Evolutionary conservation across 2,113 vertebrate species (phyloP), one percentile per base, ranked within the genome.

Genomic region (Notothenia coriiceps): DNA sequence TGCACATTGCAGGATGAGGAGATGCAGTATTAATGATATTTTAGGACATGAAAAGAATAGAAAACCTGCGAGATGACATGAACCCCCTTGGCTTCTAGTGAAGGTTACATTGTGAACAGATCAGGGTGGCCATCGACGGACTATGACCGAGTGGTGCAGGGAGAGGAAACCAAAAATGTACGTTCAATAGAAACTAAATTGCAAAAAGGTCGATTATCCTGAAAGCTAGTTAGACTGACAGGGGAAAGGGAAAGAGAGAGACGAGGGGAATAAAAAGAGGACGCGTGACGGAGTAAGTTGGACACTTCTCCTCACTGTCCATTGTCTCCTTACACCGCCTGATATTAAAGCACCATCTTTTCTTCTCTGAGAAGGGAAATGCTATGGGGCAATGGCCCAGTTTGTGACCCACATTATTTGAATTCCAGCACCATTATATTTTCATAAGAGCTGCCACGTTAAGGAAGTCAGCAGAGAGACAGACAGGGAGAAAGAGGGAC

Each of bases 321-420:
- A 57, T 70, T 85, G 82, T 76, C 75, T 80, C 77, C 83, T 63
- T 70, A 77, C 12, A 44, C 61, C 0, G 80, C 80, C 83, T 85
- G 61, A 86, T 79, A 82, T 83, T 79, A 77, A 86, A 69, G 68
- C 67, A 1, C 60, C 85, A 68, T 79, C 66, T 82, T 78, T 66
- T 80, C 80, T 82, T 74, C 60, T 64, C 51, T 2, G 62, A 74
- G 74, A 75, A 57, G 71, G 76, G 77, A 83, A 85, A 77, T 29
- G 87, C 90, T 83, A 67, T 25, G 66, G 86, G 91, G 88, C 90
- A 84, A 71, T 90, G 90, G 87, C 91, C 91, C 88, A 92, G 87
- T 91, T 93, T 89, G 86, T 90, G 92, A 93, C 90, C 88, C 87
- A 89, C 81, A 92, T 93, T 89, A 90, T 88, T 88, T 88, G 86